A percentile compares a stretch with the other conserved stretches of the same genome.
phyloP scores from a whole-genome alignment of 2,113 vertebrate genomes.

The Indri indri region DNA sequence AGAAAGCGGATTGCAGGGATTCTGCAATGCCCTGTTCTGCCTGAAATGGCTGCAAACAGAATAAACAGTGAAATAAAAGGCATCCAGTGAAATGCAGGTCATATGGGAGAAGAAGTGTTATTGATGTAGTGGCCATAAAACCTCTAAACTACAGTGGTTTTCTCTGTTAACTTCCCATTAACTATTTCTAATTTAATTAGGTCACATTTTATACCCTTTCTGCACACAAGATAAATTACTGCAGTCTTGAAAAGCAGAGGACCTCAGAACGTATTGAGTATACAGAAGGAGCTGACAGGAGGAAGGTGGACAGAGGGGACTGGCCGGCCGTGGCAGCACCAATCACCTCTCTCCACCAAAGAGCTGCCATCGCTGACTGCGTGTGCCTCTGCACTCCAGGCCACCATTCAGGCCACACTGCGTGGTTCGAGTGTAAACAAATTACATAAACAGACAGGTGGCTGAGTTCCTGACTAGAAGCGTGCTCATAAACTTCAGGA shows the following conservation, averaged over 20 bases:
- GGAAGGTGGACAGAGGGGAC: not conserved
- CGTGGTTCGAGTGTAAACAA: not conserved
- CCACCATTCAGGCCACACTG: not conserved
- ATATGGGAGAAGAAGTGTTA: not conserved
- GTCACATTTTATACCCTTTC: not conserved
- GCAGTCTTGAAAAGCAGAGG: not conserved
- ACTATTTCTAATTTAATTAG: slow-evolving; percentile 63
- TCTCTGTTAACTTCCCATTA: slow-evolving; percentile 28
- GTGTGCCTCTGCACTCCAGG: not conserved
- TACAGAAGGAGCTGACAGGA: not conserved
- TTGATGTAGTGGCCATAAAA: not conserved
- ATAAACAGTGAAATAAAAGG: not conserved
- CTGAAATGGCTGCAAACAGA: not conserved
- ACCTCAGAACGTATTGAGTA: not conserved
- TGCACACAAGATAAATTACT: slow-evolving; percentile 16
- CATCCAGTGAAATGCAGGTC: not conserved
- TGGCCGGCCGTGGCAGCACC: accelerated
- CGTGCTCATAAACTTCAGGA: not conserved
- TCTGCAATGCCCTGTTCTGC: not conserved
- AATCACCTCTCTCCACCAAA: not conserved
- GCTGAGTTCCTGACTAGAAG: not conserved
- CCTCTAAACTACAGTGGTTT: slow-evolving; percentile 30
- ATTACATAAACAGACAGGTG: not conserved
- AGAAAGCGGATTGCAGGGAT: not conserved
- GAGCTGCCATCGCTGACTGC: too few relatives aligned